phyloP scores from a whole-genome alignment of 1,140 invertebrate genomes.

The Formica selysi region DNA sequence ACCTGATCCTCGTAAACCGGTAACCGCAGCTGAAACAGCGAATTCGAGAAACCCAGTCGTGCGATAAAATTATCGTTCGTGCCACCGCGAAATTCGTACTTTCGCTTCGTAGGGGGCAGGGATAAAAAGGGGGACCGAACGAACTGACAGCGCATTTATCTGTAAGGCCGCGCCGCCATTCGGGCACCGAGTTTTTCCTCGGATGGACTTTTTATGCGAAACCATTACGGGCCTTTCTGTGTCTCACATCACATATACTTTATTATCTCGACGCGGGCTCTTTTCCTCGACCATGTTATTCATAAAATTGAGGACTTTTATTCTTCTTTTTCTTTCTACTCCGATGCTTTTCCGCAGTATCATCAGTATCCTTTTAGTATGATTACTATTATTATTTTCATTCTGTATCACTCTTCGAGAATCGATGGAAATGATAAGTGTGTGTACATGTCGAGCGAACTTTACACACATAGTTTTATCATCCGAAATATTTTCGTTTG shows the following conservation, averaged over 20 bases:
- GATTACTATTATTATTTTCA: constrained; percentile 11
- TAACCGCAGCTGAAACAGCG: constrained; percentile 39
- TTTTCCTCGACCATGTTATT: constrained; percentile 17
- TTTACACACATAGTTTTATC: not conserved
- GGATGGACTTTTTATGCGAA: constrained; percentile 23
- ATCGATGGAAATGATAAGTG: not conserved
- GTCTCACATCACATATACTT: constrained; percentile 8
- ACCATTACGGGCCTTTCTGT: not conserved
- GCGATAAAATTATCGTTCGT: constrained; percentile 38
- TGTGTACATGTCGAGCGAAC: not conserved
- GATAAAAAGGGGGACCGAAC: not conserved
- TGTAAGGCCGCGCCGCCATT: not conserved
- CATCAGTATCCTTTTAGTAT: not conserved
- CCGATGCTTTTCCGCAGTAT: not conserved
- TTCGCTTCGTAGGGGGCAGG: not conserved
- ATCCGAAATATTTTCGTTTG: not conserved
- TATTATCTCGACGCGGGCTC: not conserved
- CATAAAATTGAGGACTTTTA: not conserved
- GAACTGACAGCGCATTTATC: not conserved
- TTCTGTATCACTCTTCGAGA: not conserved
- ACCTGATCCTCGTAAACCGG: constrained; percentile 49
- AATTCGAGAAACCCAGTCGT: constrained; percentile 39
- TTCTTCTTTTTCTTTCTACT: not conserved
- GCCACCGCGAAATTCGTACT: constrained; percentile 5
- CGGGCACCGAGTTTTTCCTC: not conserved